Conservation (phyloP, 1,140 invertebrate genomes). For the Drosophila elegans region DNA sequence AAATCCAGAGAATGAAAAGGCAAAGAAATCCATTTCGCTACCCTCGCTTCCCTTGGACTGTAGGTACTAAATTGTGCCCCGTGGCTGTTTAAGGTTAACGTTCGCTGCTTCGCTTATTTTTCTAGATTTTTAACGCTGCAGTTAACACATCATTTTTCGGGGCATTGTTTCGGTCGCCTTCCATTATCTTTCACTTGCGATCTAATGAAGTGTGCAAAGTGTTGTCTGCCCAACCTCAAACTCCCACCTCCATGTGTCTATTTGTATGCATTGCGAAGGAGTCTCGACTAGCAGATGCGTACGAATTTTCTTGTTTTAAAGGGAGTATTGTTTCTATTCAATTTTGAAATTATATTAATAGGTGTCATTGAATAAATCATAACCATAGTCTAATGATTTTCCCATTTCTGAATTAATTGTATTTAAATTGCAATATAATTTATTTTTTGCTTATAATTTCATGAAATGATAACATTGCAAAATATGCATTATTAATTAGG, state of each 20-base stretch:
- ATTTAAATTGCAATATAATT: too few species aligned
- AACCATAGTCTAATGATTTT: too few species aligned
- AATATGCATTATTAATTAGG: too few species aligned
- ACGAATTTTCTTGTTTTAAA: not conserved
- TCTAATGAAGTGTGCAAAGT: conserved; percentile 80
- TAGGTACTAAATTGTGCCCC: conserved; percentile 5
- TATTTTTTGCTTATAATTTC: too few species aligned
- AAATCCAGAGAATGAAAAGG: conserved; percentile 30
- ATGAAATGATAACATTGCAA: too few species aligned
- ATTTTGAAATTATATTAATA: too few species aligned
- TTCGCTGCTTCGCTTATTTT: conserved; percentile 20
- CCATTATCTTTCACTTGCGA: conserved; percentile 79
- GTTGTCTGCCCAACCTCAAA: conserved; percentile 22
- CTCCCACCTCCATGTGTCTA: conserved; percentile 3
- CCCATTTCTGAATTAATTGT: too few species aligned
- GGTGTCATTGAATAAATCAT: too few species aligned
- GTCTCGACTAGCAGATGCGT: conserved; percentile 16
- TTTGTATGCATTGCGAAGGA: conserved; percentile 27
- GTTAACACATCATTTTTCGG: conserved; percentile 77
- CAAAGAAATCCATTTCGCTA: conserved; percentile 12
- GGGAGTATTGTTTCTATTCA: too few species aligned
- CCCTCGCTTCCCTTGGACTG: not conserved
- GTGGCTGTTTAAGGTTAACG: conserved; percentile 28
- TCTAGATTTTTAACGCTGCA: conserved; percentile 71
- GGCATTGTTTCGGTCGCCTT: conserved; percentile 50